Conservation (phyloP, 92 coral and sea anemone species). For the Actinernus sp. region DNA sequence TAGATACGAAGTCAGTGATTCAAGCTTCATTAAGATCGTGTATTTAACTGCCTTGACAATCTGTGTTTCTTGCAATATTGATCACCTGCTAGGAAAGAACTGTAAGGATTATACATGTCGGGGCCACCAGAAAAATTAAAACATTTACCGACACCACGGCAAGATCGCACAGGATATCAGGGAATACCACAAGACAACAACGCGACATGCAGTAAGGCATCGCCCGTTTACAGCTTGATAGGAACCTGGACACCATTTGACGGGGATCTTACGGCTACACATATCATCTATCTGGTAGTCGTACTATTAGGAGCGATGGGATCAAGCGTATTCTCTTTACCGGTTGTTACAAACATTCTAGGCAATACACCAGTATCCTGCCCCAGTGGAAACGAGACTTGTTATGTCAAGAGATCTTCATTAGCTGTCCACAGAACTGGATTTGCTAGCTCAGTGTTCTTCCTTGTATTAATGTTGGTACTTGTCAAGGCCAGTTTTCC, state of each 20-base stretch:
- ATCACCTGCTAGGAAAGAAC: too few relatives aligned
- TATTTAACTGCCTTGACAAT: too few relatives aligned
- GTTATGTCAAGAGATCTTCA: slow-evolving; percentile 21
- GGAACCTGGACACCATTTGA: slow-evolving; percentile 53
- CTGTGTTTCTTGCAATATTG: too few relatives aligned
- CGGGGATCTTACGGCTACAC: slow-evolving; percentile 53
- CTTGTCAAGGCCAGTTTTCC: slow-evolving; percentile 20
- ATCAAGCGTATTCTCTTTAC: slow-evolving; percentile 34
- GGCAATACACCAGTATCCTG: slow-evolving; percentile 8
- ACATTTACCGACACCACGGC: too few relatives aligned
- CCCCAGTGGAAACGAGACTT: neutral
- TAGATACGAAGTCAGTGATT: too few relatives aligned
- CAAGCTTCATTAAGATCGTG: too few relatives aligned
- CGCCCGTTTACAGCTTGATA: slow-evolving; percentile 39
- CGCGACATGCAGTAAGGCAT: too few relatives aligned
- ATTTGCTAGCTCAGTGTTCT: slow-evolving; percentile 52
- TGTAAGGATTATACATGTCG: too few relatives aligned
- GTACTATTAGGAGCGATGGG: slow-evolving; percentile 11
- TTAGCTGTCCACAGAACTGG: slow-evolving; percentile 55
- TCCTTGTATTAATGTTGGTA: slow-evolving; percentile 47
- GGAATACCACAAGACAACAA: too few relatives aligned
- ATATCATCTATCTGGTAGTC: slow-evolving; percentile 44
- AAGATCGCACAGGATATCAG: too few relatives aligned
- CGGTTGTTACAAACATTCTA: slow-evolving; percentile 10
- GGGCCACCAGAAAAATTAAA: too few relatives aligned